phyloP scores from a whole-genome alignment of 2,888 invertebrate species.

The Polylopha cassiicola region DNA sequence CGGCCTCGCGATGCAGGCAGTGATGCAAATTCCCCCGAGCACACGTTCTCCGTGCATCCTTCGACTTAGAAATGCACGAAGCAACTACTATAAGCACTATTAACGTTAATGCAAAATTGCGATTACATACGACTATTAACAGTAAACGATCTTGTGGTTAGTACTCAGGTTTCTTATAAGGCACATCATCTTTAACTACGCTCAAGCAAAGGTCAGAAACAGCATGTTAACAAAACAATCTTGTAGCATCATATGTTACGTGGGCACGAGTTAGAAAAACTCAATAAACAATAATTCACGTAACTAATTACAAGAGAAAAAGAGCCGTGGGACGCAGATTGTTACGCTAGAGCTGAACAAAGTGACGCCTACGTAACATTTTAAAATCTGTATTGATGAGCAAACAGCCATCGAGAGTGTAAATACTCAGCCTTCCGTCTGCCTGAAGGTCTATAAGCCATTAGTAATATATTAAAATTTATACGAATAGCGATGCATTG shows the following conservation, averaged over 20 bases:
- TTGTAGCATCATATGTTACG: conserved; percentile 1
- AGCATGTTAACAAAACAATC: conserved; percentile 1
- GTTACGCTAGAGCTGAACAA: conserved; percentile 9
- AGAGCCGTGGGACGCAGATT: conserved; percentile 17
- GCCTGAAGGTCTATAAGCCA: too few species aligned
- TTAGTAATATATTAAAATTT: too few species aligned
- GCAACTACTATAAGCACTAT: neutral
- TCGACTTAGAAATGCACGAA: neutral
- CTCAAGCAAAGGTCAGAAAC: conserved; percentile 4
- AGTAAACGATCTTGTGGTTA: too few species aligned
- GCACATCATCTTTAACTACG: too few species aligned
- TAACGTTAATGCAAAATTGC: too few species aligned
- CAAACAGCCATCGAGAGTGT: too few species aligned
- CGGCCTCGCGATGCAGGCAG: conserved; percentile 13
- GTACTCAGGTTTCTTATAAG: too few species aligned
- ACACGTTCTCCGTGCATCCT: conserved; percentile 7
- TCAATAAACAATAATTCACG: conserved; percentile 17
- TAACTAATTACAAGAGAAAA: conserved; percentile 21
- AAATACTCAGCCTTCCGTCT: too few species aligned
- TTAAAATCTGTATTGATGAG: conserved; percentile 16
- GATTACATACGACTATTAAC: too few species aligned
- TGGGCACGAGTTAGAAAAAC: conserved; percentile 11
- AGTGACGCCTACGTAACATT: conserved; percentile 14
- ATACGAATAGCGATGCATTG: too few species aligned
- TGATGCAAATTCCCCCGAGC: conserved; percentile 12